phyloP scores from a whole-genome alignment of 2,113 vertebrate genomes.

The Chionodraco myersi region DNA sequence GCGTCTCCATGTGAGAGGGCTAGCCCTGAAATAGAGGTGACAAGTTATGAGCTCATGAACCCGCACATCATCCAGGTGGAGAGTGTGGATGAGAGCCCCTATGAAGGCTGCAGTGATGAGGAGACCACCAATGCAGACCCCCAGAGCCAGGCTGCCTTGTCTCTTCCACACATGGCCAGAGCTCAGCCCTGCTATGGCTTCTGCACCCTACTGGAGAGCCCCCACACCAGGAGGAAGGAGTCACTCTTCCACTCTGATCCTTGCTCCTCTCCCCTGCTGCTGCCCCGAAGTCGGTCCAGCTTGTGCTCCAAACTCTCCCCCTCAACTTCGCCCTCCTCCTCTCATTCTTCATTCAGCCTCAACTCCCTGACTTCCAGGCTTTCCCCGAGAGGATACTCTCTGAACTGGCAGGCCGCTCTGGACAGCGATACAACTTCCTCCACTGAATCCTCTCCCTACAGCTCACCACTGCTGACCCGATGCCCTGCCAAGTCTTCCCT shows the following conservation, averaged over 20 bases:
- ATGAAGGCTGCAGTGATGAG: conserved; percentile 79
- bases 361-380: conserved; percentile 76
- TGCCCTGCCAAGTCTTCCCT: conserved; percentile 81
- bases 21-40: conserved; percentile 61
- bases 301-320: conserved; percentile 72
- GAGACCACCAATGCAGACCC: conserved; percentile 90
- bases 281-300: conserved; percentile 83
- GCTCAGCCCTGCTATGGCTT: conserved; percentile 89
- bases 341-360: conserved; percentile 81
- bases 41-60: conserved; percentile 52
- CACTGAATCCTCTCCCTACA: conserved; percentile 88
- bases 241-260: conserved; percentile 89
- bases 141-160: conserved; percentile 90
- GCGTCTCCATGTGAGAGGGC: conserved; percentile 53
- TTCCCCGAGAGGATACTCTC: conserved; percentile 69
- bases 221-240: conserved; percentile 91
- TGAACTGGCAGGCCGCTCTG: conserved; percentile 80
- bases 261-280: conserved; percentile 71
- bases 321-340: conserved; percentile 67
- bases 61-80: conserved; percentile 90
- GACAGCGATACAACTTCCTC: conserved; percentile 90
- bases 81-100: conserved; percentile 85
- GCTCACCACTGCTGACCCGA: conserved; percentile 83
- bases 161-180: conserved; percentile 89
- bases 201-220: conserved; percentile 91